Conservation (phyloP, 2,888 invertebrate genomes). For the Cancer borealis region DNA sequence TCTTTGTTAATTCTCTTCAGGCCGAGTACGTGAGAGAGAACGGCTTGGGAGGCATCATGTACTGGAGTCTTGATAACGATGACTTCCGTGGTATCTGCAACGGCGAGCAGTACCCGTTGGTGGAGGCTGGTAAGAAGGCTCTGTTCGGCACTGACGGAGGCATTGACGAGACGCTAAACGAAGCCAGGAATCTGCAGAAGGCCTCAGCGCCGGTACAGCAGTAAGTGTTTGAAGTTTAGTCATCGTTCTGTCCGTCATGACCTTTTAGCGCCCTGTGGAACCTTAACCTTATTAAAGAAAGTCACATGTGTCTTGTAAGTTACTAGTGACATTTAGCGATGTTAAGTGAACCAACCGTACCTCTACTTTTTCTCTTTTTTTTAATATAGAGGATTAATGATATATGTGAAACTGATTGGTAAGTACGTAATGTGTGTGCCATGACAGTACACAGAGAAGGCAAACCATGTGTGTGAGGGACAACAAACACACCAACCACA, state of each 20-base stretch:
- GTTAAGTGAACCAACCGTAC: no score
- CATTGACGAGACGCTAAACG: slow-evolving; percentile 54
- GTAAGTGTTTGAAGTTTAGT: not conserved
- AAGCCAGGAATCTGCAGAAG: slow-evolving; percentile 61
- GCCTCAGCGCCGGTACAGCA: not conserved
- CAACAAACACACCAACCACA: not conserved
- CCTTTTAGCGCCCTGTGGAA: not conserved
- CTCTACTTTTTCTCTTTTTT: no score
- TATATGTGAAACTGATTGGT: not conserved
- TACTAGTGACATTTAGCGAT: no score
- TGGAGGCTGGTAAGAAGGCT: slow-evolving; percentile 93
- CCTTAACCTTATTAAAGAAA: not conserved
- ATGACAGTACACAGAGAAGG: not conserved
- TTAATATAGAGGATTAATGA: no score
- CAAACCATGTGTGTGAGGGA: not conserved
- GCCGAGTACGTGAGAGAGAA: slow-evolving; percentile 91
- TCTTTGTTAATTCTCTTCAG: slow-evolving; percentile 78
- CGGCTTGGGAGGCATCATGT: slow-evolving; percentile 93
- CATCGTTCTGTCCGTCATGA: not conserved
- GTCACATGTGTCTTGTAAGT: not conserved
- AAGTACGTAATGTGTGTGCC: not conserved
- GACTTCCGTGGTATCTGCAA: slow-evolving; percentile 95
- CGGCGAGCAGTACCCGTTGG: slow-evolving; percentile 91
- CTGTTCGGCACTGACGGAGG: slow-evolving; percentile 81
- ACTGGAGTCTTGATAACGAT: slow-evolving; percentile 96